Evolutionary conservation across 2,888 invertebrate genomes (phyloP), one percentile per base, ranked within the genome.

Genomic region (Xiphydria camelus): DNA sequence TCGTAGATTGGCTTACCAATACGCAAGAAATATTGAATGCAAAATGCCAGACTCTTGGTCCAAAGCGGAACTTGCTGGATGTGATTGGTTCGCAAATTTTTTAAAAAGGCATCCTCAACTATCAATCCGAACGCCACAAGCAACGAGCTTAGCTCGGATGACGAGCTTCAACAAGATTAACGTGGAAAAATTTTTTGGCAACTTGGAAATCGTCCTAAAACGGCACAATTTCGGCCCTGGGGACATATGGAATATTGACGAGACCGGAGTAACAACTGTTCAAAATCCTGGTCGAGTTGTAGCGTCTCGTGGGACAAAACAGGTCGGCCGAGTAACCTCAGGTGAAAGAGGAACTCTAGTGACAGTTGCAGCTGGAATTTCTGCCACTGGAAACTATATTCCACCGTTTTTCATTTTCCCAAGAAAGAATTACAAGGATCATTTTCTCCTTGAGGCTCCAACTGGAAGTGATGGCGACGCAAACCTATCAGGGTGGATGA

Each of bases 371-470:
- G 14, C 55, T 14, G 57, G 61, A 12, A 57, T 66, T 6, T 58
- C 53, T 41, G 66, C 64, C 12, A 17, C 49, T 17, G 67, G 66
- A 7, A 61, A 60, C 43, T 34, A 20, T 3, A 49, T 68, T 43
- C 68, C 68, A 12, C 68, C 68, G 7, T 49, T 61, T 20, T 62
- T 68, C 18, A 44, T 69, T 21, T 68, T 66, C 49, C 65, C 70
- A 4, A 48, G 61, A 10, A 46, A 52, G 10, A 36, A 49, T 15
- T 62, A 45, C 38, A 25, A 50, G 12, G 53, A 55, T 20, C 47
- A 45, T 38, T 48, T 45, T 47, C 43, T 46, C 5, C 47, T 19
- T 4, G 39, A 18, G 10, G 45, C 33, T n/a, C 55, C 49, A 12
- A 19, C 35, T 19, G 61, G 61, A 23, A 45, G 41, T 12, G 36